Evolutionary conservation across 2,797 vertebrate genomes (phyloP), one percentile per base, ranked within the genome.

Genomic region (Bryconaethiops microstoma): DNA sequence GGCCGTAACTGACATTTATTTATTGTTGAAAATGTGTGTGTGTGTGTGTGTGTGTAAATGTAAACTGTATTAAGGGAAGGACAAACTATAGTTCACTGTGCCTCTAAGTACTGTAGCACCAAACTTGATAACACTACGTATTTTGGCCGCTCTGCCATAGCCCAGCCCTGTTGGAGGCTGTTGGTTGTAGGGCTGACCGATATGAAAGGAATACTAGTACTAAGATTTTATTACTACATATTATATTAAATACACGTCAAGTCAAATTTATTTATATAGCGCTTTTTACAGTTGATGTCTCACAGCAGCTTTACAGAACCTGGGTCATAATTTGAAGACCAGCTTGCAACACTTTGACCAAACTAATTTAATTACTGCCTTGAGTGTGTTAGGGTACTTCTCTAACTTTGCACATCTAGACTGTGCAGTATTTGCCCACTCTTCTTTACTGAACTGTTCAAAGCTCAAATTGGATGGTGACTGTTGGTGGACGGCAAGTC

Each of bases 1-100:
- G 70, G 14, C 52, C 52, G 39, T 72, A 71, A 71, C 69, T 71
- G 39, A 68, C 40, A 54, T 54, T 71, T 71, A 71, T 29, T 71
- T 71, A 73, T 73, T 73, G 6, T 8, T 29, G 35, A 35, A 35
- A 35, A 35, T 35, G 5, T 45, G 42, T 45, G 42, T 45, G 42
- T 45, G 8, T 45, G 8, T 70, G 7, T 29, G 70, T 39, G 70
- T 72, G 68, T 71, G 48, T 71, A 45, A 52, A 23, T 70, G 45
- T 69, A 14, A 71, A 54, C 68, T 39, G 29, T 65, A 14, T 64
- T 35, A 65, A 45, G 39, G 40, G n/a, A 68, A 68, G 40, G 19
- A 68, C 21, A 25, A 68, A 68, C 19, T 12, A 17, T 67, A 42
- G 65, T 45, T 42, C 65, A 45, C 65, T 21, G 65, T 45, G 65